Conservation (phyloP, 2,888 invertebrate genomes). For the Eurytoma adleriae region DNA sequence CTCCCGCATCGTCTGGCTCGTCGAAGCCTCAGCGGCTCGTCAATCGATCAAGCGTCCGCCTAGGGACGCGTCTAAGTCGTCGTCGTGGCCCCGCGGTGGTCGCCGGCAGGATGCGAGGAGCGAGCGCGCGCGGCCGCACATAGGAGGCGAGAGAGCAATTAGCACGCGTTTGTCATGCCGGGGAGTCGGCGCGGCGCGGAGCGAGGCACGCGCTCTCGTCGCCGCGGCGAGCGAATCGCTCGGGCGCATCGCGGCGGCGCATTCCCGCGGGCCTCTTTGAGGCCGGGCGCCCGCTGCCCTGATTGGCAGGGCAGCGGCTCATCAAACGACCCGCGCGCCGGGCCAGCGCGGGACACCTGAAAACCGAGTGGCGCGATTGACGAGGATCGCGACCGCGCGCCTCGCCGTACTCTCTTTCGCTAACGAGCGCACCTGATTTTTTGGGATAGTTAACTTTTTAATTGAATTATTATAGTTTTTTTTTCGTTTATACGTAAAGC, state of each 20-base stretch:
- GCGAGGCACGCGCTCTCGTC: conserved; percentile 58
- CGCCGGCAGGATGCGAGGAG: background rate
- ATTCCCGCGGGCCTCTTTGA: background rate
- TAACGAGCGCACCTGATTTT: too few relatives aligned
- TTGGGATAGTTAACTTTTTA: too few relatives aligned
- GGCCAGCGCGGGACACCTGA: background rate
- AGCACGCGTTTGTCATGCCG: conserved; percentile 70
- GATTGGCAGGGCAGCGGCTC: conserved; percentile 59
- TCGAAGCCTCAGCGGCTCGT: background rate
- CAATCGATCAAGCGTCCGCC: conserved; percentile 10
- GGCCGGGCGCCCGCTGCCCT: conserved; percentile 61
- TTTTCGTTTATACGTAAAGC: too few relatives aligned
- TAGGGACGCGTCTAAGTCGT: conserved; percentile 22
- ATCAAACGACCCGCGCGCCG: conserved; percentile 36
- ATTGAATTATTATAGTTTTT: too few relatives aligned
- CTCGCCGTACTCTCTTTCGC: too few relatives aligned
- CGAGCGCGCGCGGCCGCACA: background rate
- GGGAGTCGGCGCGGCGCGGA: too few relatives aligned
- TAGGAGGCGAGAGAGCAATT: conserved; percentile 64
- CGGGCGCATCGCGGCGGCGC: background rate
- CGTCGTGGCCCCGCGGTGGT: background rate
- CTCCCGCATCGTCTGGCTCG: background rate
- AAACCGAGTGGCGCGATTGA: background rate
- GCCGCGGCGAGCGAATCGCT: background rate
- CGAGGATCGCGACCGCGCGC: background rate